Conservation (phyloP, 2,113 vertebrate genomes). For the Anguilla rostrata region DNA sequence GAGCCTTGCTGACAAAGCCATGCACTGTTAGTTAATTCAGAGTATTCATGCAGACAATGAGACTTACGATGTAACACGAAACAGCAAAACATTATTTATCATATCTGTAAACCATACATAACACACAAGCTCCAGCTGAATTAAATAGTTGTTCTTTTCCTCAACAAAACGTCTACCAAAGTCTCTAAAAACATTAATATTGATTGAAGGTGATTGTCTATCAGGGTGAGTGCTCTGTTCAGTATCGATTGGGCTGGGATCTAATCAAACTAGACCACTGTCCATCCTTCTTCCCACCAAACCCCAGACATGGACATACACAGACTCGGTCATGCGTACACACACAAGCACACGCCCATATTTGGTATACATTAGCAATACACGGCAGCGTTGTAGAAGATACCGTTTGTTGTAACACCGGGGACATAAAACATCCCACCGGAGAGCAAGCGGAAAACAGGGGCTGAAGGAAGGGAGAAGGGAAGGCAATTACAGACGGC, state of each 20-base stretch:
- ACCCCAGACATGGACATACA: slow-evolving; percentile 40
- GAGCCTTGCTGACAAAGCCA: too few species aligned
- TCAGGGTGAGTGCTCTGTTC: slow-evolving; percentile 75
- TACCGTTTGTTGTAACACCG: background rate
- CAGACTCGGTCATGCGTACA: slow-evolving; percentile 32
- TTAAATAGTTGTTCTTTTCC: slow-evolving; percentile 49
- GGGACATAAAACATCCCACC: slow-evolving; percentile 26
- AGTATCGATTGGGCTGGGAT: slow-evolving; percentile 63
- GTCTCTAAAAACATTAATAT: slow-evolving; percentile 72
- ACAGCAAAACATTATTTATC: slow-evolving; percentile 48
- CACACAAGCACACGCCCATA: background rate
- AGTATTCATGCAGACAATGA: too few species aligned
- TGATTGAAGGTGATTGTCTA: slow-evolving; percentile 75
- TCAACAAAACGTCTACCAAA: slow-evolving; percentile 31
- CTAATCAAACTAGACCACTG: slow-evolving; percentile 56
- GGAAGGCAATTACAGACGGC: slow-evolving; percentile 27
- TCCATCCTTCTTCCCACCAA: slow-evolving; percentile 8
- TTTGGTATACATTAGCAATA: background rate
- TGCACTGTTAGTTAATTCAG: too few species aligned
- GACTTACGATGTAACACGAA: background rate
- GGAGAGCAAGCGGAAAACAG: slow-evolving; percentile 1
- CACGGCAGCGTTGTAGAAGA: background rate
- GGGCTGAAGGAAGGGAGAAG: background rate
- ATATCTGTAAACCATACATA: slow-evolving; percentile 57
- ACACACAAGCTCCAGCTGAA: slow-evolving; percentile 57